Conservation (phyloP, 1,140 invertebrate genomes). For the Formica selysi region DNA sequence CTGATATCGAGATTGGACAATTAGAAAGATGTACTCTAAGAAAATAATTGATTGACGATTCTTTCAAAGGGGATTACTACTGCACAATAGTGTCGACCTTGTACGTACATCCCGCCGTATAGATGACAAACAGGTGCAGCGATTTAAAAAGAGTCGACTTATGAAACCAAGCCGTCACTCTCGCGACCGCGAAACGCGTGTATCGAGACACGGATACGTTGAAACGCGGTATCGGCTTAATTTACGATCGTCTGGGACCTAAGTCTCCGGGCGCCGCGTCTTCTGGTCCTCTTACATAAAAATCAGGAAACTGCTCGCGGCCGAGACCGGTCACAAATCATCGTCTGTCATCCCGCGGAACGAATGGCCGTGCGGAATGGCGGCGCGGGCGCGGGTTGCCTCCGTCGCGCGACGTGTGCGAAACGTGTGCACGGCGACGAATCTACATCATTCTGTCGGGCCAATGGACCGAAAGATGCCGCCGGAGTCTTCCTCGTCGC, state of each 20-base stretch:
- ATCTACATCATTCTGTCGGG: constrained; percentile 84
- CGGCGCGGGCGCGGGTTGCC: constrained; percentile 47
- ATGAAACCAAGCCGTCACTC: constrained; percentile 39
- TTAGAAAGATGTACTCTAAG: background rate
- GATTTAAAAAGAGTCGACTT: constrained; percentile 25
- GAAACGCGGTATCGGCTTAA: constrained; percentile 73
- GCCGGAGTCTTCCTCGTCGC: constrained; percentile 64
- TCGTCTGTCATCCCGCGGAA: constrained; percentile 79
- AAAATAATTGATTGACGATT: constrained; percentile 11
- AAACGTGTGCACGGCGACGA: constrained; percentile 72
- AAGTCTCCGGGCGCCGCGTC: constrained; percentile 77
- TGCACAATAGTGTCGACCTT: background rate
- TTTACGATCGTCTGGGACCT: constrained; percentile 84
- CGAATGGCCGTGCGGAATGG: constrained; percentile 68
- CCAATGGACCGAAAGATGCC: constrained; percentile 85
- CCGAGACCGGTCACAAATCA: constrained; percentile 83
- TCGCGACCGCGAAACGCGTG: constrained; percentile 30
- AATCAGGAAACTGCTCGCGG: constrained; percentile 82
- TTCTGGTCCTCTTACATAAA: constrained; percentile 83
- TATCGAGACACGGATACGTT: constrained; percentile 18
- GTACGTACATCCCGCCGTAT: background rate
- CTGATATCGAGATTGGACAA: background rate
- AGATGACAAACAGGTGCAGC: background rate
- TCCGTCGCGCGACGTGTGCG: constrained; percentile 57
- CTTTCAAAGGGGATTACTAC: background rate